Conservation (phyloP, 2,113 vertebrate species). For the Indicator maculatus region DNA sequence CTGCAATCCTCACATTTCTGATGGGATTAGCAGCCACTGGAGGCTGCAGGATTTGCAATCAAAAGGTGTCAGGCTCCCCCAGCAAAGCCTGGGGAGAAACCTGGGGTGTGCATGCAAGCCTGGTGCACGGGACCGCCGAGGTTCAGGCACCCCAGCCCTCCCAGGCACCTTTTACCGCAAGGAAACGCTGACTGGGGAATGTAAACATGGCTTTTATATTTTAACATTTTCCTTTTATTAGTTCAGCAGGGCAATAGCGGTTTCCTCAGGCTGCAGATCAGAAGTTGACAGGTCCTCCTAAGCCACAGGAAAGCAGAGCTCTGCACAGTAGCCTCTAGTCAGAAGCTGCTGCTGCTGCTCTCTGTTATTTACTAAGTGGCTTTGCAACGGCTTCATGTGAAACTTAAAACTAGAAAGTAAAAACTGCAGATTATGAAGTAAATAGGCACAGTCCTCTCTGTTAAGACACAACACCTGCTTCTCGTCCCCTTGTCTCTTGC, state of each 20-base stretch:
- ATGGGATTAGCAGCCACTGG: background rate
- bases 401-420: slow-evolving; percentile 1
- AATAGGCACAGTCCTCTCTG: background rate
- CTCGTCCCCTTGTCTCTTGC: background rate
- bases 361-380: background rate
- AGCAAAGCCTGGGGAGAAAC: background rate
- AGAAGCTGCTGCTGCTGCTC: background rate
- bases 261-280: background rate
- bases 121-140: background rate
- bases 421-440: background rate
- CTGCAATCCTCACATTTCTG: background rate
- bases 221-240: background rate
- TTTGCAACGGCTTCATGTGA: background rate
- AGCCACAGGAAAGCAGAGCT: background rate
- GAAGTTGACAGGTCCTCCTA: background rate
- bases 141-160: background rate
- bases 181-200: background rate
- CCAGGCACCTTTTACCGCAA: background rate
- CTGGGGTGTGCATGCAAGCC: too few relatives aligned
- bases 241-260: background rate
- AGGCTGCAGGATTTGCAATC: background rate
- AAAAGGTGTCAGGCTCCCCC: background rate
- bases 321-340: background rate
- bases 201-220: background rate
- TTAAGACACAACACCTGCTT: background rate